Base-by-base conservation (phyloP, 1,140 invertebrate species). In the Phymorhynchus buccinoides region DNA sequence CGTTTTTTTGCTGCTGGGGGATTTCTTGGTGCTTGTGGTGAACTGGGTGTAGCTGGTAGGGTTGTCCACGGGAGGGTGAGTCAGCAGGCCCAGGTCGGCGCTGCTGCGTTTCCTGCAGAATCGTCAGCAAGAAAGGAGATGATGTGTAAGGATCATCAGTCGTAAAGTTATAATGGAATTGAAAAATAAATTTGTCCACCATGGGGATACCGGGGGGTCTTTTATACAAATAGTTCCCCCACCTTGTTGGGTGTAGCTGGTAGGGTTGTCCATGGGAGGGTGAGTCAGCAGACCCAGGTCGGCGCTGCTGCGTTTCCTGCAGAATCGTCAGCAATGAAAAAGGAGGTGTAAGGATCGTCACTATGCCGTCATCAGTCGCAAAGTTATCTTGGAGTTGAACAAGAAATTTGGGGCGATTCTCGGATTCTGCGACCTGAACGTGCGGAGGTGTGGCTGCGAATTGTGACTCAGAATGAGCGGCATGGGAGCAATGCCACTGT, bases 281-380 rank as follows among this genome's bases (percentile, higher is more conserved):
- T 88, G 88, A 16, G 86, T 88, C 32, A 89, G 82, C 48, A 90
- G 85, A 22, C 89, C 89, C 80, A 89, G 83, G 84, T 91, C 90
- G 35, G 88, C 89, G 41, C 89, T 87, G 39, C 90, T n/a, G 80
- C 44, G 88, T 89, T 62, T 41, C 56, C 85, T 86, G 56, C 3
- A 18, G 35, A 3, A 80, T 56, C 7, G 73, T 9, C 4, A 68
- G 44, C 44, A 9, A 79, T 7, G 27, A 77, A 56, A 27, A 56
- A 56, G 27, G 27, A 56, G 12, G 52, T 14, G 27, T 56, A 56
- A 56, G 52, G 52, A 12, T n/a, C n/a, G n/a, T n/a, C n/a, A n/a
- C n/a, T n/a, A n/a, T n/a, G n/a, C n/a, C n/a, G n/a, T 77, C 16
- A 12, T 32, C n/a, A 77, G 12, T 30, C 18, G 41, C 18, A 80